phyloP scores from a whole-genome alignment of 2,888 invertebrate species.

The Patella pellucida region DNA sequence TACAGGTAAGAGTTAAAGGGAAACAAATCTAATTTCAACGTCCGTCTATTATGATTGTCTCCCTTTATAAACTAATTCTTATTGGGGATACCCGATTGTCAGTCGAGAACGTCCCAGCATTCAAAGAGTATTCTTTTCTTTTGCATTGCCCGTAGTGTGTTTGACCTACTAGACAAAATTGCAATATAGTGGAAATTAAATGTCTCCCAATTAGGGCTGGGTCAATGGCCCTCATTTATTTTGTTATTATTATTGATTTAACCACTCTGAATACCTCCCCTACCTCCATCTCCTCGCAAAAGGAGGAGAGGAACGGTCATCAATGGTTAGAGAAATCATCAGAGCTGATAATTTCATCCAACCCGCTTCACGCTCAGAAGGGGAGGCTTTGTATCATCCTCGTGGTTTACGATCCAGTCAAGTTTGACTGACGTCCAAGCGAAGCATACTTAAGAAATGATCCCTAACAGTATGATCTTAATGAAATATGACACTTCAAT shows the following conservation, averaged over 20 bases:
- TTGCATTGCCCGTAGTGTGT: no score
- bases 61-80: no score
- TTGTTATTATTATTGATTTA: background rate
- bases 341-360: slow-evolving; percentile 25
- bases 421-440: slow-evolving; percentile 52
- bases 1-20: no score
- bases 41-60: no score
- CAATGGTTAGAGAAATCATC: slow-evolving; percentile 39
- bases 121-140: no score
- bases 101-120: no score
- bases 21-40: no score
- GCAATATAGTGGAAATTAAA: no score
- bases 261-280: slow-evolving; percentile 47
- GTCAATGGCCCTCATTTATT: no score
- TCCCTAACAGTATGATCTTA: slow-evolving; percentile 54
- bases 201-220: no score
- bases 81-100: no score
- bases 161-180: no score
- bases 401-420: slow-evolving; percentile 50
- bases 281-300: slow-evolving; percentile 45
- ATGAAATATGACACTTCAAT: background rate
- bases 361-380: slow-evolving; percentile 55
- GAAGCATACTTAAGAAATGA: slow-evolving; percentile 57
- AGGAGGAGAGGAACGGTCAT: slow-evolving; percentile 50
- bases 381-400: slow-evolving; percentile 45